Conservation (phyloP, 2,113 vertebrate genomes). For the Nyctibius bracteatus region DNA sequence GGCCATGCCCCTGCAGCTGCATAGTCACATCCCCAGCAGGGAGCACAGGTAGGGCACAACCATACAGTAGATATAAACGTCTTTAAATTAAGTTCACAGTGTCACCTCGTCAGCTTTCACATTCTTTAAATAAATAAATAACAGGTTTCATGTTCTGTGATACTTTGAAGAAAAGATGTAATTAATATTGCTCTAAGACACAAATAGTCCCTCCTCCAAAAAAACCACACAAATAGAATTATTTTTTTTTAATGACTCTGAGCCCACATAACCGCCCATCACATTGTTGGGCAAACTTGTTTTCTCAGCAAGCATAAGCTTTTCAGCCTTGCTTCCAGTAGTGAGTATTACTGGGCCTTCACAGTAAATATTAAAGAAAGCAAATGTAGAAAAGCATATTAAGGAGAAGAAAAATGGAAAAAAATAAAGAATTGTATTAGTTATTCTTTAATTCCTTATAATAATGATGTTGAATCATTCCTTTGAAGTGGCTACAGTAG, state of each 20-base stretch:
- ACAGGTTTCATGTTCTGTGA: background rate
- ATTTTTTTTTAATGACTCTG: background rate
- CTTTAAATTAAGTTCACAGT: background rate
- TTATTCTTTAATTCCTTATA: slow-evolving; percentile 42
- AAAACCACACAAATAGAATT: background rate
- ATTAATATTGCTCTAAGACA: background rate
- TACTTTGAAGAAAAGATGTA: background rate
- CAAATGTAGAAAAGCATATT: background rate
- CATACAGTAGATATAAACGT: background rate
- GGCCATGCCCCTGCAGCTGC: background rate
- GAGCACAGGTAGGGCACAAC: background rate
- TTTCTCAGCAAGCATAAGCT: background rate
- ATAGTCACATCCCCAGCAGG: background rate
- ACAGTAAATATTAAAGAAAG: slow-evolving; percentile 14
- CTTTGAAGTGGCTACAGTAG: background rate
- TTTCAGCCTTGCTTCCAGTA: background rate
- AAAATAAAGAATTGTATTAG: background rate
- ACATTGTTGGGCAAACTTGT: background rate
- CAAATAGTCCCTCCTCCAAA: background rate
- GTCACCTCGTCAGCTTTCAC: background rate
- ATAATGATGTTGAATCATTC: slow-evolving; percentile 39
- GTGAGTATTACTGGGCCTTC: background rate
- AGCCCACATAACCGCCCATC: background rate
- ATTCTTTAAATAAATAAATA: background rate
- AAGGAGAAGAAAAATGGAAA: slow-evolving; percentile 17